phyloP scores from a whole-genome alignment of 2,113 vertebrate genomes.

The Erythrocercus mccallii region DNA sequence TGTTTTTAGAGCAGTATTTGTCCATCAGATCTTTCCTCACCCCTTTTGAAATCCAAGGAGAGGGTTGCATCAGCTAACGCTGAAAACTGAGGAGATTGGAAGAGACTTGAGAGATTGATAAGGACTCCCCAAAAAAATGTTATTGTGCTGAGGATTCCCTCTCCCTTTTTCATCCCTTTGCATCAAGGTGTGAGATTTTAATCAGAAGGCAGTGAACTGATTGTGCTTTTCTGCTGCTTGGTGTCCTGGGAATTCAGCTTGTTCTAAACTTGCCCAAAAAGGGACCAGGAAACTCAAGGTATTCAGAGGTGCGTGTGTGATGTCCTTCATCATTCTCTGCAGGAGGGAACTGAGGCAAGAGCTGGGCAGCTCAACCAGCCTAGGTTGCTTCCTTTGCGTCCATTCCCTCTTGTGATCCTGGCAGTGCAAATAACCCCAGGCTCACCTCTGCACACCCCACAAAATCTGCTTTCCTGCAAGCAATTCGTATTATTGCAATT shows the following conservation, averaged over 20 bases:
- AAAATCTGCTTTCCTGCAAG: neutral
- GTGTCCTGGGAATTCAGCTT: neutral
- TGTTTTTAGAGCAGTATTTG: neutral
- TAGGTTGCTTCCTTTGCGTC: neutral
- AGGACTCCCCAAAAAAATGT: neutral
- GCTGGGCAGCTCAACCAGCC: neutral
- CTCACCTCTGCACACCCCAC: neutral
- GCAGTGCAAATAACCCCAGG: neutral
- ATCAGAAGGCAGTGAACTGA: neutral
- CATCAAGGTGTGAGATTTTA: neutral
- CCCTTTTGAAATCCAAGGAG: neutral
- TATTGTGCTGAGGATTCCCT: neutral
- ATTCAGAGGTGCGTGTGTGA: neutral
- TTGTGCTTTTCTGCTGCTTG: neutral
- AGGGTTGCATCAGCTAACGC: neutral
- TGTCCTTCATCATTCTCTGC: neutral
- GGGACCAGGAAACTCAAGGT: neutral
- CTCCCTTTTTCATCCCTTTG: neutral
- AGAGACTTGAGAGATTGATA: neutral
- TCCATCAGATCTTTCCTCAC: neutral
- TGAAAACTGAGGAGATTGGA: neutral
- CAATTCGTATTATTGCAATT: neutral
- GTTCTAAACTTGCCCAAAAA: neutral
- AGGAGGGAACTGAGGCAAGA: neutral
- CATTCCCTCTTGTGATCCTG: neutral